Evolutionary conservation across 2,797 vertebrate species (phyloP).

Genomic region (Brachymystax lenok): DNA sequence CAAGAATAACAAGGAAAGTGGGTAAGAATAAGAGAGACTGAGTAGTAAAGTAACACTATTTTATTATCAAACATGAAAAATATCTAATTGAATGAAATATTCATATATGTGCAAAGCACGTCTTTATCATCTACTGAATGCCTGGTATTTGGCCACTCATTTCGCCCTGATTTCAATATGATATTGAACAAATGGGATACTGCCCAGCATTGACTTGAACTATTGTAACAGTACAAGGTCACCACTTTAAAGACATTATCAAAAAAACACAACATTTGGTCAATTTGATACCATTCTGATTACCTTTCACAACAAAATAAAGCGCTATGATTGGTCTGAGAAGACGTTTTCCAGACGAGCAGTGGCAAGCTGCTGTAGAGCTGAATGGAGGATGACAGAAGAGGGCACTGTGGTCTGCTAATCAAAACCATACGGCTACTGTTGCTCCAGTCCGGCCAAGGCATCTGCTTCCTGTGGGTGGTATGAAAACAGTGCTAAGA

Average conservation of each 20-base stretch:
- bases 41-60: neutral
- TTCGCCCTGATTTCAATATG: neutral
- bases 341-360: constrained; percentile 1
- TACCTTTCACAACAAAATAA: neutral
- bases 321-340: neutral
- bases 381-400: neutral
- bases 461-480: constrained; percentile 90
- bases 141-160: neutral
- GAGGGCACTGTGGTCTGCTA: constrained; percentile 24
- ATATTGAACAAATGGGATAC: neutral
- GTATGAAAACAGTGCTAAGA: constrained; percentile 44
- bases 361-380: neutral
- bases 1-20: neutral
- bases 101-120: neutral
- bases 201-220: neutral
- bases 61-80: constrained; percentile 9
- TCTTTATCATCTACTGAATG: neutral
- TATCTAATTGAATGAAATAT: neutral
- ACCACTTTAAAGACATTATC: neutral
- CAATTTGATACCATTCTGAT: neutral
- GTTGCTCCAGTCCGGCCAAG: constrained; percentile 75
- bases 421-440: constrained; percentile 61
- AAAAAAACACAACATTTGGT: neutral
- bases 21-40: neutral
- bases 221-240: neutral